Base-by-base conservation (phyloP, 2,797 vertebrate genomes). In the Alca torda region DNA sequence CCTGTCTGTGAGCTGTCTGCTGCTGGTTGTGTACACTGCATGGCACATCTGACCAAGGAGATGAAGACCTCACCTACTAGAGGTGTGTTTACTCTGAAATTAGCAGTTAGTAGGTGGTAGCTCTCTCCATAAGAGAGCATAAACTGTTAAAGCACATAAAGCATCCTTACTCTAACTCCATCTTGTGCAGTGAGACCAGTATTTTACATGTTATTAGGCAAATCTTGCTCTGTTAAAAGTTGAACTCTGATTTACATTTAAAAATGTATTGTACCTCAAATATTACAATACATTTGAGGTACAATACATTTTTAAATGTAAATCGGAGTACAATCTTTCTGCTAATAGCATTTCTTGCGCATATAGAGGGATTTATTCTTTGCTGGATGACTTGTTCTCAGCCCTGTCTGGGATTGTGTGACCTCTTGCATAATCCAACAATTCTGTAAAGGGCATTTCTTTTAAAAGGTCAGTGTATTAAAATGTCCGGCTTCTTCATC, bases 401-500 rank as follows among this genome's bases (percentile, higher is more conserved):
- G 69, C 50, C 43, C 33, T 81, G 50, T 50, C 56, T 89, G 6
- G 11, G 31, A 43, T 37, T 69, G 60, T 16, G 28, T 73, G 93
- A 76, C 60, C 61, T 16, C 48, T 94, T 95, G 89, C 63, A 12
- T 94, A 96, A 95, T 3, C 83, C 69, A 80, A 7, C 35, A 2
- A 3, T 82, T 84, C 74, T 70, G 93, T 48, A 82, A 48, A 97
- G 84, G 93, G 75, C 87, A 60, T 83, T 85, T 77, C 79, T 93
- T 90, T 24, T 7, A 23, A 92, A 77, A 95, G 89, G 78, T 82
- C 3, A 0, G 21, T 18, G 73, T 33, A 4, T 87, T 84, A 8
- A 93, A 91, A 72, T 26, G 45, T 35, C 78, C 57, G 46, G 16
- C 19, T 73, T 14, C 65, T 75, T 35, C 63, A 50, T 72, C 20